These are phyloP conservation scores for Sycophila sp. DNA, from an alignment of 1,140 invertebrate species.

Conservation along the genomic window DNA sequence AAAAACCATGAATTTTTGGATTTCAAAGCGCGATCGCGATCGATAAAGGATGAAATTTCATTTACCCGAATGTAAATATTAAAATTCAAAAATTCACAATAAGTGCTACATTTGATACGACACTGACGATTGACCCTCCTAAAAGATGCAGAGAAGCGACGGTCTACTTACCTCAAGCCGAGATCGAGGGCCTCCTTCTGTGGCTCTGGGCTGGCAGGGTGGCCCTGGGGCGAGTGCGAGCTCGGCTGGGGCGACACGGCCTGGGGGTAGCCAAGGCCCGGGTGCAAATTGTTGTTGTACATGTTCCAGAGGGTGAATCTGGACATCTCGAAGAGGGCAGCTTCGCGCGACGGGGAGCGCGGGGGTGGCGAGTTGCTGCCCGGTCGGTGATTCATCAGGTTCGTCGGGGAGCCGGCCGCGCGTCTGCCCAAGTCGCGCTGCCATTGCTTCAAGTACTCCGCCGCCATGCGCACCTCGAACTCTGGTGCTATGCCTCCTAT, in stretches of 20 bases:
- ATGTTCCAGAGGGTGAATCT: conserved; percentile 84
- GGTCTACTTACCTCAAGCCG: conserved; percentile 62
- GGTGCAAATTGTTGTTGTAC: conserved; percentile 72
- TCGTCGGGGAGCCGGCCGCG: conserved; percentile 58
- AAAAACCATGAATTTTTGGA: background rate
- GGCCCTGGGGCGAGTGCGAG: conserved; percentile 53
- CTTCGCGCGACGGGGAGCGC: conserved; percentile 64
- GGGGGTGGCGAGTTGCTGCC: conserved; percentile 70
- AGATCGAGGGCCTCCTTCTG: conserved; percentile 74
- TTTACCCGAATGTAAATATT: too few relatives aligned
- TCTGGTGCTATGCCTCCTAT: conserved; percentile 74
- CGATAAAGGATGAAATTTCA: background rate
- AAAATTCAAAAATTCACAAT: too few relatives aligned
- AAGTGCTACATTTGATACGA: too few relatives aligned
- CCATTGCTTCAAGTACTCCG: conserved; percentile 78
- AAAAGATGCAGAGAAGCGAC: background rate
- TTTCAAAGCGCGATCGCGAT: conserved; percentile 13
- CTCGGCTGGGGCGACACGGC: conserved; percentile 53
- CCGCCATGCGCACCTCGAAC: conserved; percentile 78
- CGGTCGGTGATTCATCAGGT: conserved; percentile 50
- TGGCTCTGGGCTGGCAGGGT: conserved; percentile 59
- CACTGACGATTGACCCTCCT: too few relatives aligned
- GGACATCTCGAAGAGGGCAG: conserved; percentile 76
- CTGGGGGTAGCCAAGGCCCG: conserved; percentile 56
- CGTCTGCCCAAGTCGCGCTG: conserved; percentile 60